phyloP scores from a whole-genome alignment of 2,888 invertebrate genomes.

The Limnephilus lunatus region DNA sequence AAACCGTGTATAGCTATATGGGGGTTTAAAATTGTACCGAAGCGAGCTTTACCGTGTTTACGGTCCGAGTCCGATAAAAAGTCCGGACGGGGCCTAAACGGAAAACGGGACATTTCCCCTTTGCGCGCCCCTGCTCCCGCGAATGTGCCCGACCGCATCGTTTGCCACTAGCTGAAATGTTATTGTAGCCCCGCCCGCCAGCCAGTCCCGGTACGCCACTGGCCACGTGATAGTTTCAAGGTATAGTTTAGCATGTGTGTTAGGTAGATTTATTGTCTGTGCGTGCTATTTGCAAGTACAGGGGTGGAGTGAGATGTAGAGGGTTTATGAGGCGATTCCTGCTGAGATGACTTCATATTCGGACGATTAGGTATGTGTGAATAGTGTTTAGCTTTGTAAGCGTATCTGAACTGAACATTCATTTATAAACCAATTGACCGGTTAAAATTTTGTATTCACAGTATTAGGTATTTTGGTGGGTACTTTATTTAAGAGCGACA shows the following conservation, averaged over 20 bases:
- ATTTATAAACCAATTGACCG: too few species aligned
- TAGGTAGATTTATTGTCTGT: slow-evolving; percentile 8
- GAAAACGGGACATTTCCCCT: background rate
- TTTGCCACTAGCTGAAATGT: slow-evolving; percentile 1
- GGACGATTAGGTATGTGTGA: background rate
- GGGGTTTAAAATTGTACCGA: background rate
- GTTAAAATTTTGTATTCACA: too few species aligned
- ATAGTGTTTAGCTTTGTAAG: background rate
- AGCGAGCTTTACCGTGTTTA: background rate
- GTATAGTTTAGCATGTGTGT: background rate
- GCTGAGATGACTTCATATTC: background rate
- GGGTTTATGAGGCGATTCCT: background rate
- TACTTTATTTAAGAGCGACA: too few species aligned
- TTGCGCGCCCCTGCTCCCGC: background rate
- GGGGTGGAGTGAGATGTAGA: background rate
- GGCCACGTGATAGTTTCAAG: background rate
- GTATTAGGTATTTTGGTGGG: too few species aligned
- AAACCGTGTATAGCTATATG: background rate
- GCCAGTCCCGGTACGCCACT: slow-evolving; percentile 3
- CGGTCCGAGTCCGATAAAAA: background rate
- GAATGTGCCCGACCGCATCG: slow-evolving; percentile 3
- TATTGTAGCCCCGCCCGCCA: background rate
- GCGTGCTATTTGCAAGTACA: background rate
- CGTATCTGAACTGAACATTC: too few species aligned
- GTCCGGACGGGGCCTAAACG: background rate